phyloP scores from a whole-genome alignment of 2,888 invertebrate species.

The Tetranychus piercei region DNA sequence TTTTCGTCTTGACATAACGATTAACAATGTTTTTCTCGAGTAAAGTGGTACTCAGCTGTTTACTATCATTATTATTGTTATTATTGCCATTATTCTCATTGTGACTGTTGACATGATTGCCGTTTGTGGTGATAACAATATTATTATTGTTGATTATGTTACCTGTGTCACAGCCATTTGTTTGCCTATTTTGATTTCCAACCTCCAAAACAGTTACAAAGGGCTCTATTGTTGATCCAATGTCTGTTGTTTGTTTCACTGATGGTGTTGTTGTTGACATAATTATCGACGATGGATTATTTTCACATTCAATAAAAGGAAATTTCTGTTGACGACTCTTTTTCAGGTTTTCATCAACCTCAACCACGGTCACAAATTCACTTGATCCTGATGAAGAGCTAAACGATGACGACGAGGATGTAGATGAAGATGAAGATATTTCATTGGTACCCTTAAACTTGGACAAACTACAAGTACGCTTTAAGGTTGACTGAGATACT shows the following conservation, averaged over 20 bases:
- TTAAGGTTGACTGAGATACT: background rate
- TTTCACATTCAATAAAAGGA: background rate
- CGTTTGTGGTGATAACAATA: background rate
- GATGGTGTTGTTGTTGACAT: background rate
- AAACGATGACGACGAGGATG: background rate
- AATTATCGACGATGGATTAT: background rate
- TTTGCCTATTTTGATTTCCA: background rate
- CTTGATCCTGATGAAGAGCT: background rate
- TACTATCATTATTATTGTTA: background rate
- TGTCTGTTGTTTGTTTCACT: background rate
- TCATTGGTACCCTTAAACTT: background rate
- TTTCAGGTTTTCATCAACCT: conserved; percentile 8
- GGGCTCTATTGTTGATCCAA: background rate
- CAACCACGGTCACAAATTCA: conserved; percentile 8
- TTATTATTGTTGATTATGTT: background rate
- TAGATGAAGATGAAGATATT: conserved; percentile 2
- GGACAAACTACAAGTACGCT: conserved; percentile 6
- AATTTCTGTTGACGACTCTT: background rate
- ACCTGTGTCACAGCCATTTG: background rate
- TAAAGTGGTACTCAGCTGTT: background rate
- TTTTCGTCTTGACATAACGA: background rate
- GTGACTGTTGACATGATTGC: background rate
- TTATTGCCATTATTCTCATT: background rate
- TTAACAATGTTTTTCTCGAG: too few species aligned
- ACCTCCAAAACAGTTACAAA: conserved; percentile 2